phyloP scores from a whole-genome alignment of 2,888 invertebrate species.

The Drosophila colorata region DNA sequence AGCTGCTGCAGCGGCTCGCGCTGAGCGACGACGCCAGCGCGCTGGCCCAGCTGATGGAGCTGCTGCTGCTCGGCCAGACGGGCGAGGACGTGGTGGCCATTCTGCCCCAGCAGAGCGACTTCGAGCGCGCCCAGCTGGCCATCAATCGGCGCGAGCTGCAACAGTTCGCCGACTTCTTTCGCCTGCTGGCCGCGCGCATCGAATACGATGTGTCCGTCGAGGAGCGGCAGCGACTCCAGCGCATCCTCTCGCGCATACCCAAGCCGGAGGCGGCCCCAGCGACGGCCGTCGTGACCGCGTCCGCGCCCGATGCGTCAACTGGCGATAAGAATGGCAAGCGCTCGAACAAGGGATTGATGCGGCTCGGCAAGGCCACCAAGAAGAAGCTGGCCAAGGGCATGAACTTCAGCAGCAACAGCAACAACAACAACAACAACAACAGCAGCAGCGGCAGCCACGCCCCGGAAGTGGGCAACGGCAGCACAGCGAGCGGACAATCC shows the following conservation, averaged over 20 bases:
- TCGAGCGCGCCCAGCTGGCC: constrained; percentile 88
- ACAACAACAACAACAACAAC: constrained; percentile 20
- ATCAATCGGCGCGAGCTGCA: constrained; percentile 89
- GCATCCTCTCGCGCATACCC: constrained; percentile 86
- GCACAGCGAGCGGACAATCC: constrained; percentile 36
- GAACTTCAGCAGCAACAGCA: constrained; percentile 67
- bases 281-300: neutral
- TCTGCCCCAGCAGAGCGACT: constrained; percentile 86
- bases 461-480: constrained; percentile 26
- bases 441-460: constrained; percentile 8
- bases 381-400: constrained; percentile 84
- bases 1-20: constrained; percentile 96
- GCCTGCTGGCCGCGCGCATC: constrained; percentile 85
- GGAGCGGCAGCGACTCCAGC: constrained; percentile 85
- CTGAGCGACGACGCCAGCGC: constrained; percentile 91
- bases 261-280: constrained; percentile 30
- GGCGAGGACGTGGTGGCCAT: constrained; percentile 85
- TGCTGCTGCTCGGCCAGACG: constrained; percentile 86
- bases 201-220: constrained; percentile 82
- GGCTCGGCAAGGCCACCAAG: constrained; percentile 84
- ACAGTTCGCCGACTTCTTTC: constrained; percentile 87
- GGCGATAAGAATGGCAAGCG: constrained; percentile 60
- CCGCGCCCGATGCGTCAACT: neutral
- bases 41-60: constrained; percentile 92
- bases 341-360: constrained; percentile 80